A percentile compares a stretch with the other conserved stretches of the same genome.
Conservation (phyloP, 2,113 vertebrate species). For the Hippocampus comes region DNA sequence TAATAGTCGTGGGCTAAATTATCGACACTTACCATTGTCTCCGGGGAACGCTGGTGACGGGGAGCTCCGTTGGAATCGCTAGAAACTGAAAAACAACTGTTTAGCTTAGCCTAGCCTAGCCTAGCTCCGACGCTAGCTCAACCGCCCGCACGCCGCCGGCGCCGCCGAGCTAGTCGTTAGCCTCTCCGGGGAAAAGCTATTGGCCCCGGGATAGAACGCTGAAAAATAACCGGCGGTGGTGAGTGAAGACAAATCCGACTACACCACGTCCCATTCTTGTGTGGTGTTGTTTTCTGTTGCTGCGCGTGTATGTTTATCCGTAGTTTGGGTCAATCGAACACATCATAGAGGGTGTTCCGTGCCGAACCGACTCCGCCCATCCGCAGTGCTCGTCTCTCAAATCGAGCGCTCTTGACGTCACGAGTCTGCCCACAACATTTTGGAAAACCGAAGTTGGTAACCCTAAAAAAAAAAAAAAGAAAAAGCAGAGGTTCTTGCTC, state of each 20-base stretch:
- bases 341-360: not conserved
- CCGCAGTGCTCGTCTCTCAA: not conserved
- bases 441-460: not conserved
- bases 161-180: not conserved
- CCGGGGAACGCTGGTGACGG: constrained; percentile 8
- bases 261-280: constrained; percentile 55
- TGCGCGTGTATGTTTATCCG: not conserved
- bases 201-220: constrained; percentile 8
- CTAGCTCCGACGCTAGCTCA: constrained; percentile 26
- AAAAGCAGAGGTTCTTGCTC: not conserved
- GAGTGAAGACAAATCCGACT: not conserved
- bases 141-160: constrained; percentile 22
- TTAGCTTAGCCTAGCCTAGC: constrained; percentile 29
- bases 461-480: not conserved
- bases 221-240: constrained; percentile 22
- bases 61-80: not conserved
- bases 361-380: constrained; percentile 1
- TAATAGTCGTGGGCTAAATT: not conserved
- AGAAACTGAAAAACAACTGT: not conserved
- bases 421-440: not conserved
- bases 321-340: not conserved
- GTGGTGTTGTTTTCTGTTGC: not conserved
- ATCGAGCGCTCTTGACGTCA: not conserved
- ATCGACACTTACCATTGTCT: constrained; percentile 56
- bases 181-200: not conserved